A percentile compares a stretch with the other conserved stretches of the same genome.
phyloP scores from a whole-genome alignment of 1,140 invertebrate genomes.

The Piezodorus guildinii region DNA sequence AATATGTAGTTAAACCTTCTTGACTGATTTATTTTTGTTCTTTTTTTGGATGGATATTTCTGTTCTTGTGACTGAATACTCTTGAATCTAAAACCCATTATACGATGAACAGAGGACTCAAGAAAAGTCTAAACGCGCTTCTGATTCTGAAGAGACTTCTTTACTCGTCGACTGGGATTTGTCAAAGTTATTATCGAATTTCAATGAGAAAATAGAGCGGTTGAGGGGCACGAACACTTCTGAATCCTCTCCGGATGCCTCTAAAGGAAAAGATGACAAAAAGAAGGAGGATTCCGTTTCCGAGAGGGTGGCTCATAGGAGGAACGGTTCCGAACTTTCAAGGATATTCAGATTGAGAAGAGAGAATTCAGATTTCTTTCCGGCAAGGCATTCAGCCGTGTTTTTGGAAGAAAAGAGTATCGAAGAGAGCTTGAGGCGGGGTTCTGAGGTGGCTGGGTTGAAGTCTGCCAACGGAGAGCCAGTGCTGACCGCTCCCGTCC shows the following conservation, averaged over 20 bases:
- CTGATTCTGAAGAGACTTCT: conserved; percentile 54
- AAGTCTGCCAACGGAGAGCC: conserved; percentile 42
- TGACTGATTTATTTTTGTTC: conserved; percentile 18
- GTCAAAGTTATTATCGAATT: conserved; percentile 62
- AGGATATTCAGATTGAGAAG: conserved; percentile 52
- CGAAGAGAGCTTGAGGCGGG: conserved; percentile 23
- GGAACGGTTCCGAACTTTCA: conserved; percentile 28
- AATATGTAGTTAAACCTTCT: conserved; percentile 28
- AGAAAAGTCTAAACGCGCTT: conserved; percentile 29
- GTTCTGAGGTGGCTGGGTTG: conserved; percentile 26
- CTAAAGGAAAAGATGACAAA: conserved; percentile 21
- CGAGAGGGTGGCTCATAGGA: conserved; percentile 23
- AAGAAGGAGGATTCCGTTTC: conserved; percentile 20
- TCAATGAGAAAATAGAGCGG: conserved; percentile 37
- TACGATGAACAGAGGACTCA: conserved; percentile 20
- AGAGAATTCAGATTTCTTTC: conserved; percentile 69
- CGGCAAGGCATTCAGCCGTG: conserved; percentile 61
- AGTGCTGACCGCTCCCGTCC: conserved; percentile 47
- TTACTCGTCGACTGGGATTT: conserved; percentile 73
- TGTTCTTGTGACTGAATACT: conserved; percentile 18
- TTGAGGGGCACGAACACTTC: conserved; percentile 28
- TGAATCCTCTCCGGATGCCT: conserved; percentile 21
- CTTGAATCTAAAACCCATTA: background rate
- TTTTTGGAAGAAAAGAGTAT: conserved; percentile 39
- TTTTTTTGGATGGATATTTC: conserved; percentile 23